These are phyloP conservation scores for Carassius carassius DNA, from an alignment of 2,113 vertebrate genomes.

Conservation along the genomic window DNA sequence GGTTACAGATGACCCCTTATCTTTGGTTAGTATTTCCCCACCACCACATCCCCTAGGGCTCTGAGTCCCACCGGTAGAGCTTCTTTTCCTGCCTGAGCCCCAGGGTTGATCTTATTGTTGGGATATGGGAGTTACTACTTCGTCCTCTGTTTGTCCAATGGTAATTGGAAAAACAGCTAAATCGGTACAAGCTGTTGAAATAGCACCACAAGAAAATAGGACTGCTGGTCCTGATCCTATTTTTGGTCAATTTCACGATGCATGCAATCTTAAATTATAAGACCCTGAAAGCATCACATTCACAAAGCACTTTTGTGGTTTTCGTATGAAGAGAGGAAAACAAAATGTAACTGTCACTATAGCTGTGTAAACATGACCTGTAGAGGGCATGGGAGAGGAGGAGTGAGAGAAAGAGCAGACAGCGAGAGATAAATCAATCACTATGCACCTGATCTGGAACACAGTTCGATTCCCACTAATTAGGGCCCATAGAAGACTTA, in stretches of 20 bases:
- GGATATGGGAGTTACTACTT: slow-evolving; percentile 61
- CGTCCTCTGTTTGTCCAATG: slow-evolving; percentile 68
- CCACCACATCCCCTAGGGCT: not conserved
- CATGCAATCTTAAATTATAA: slow-evolving; percentile 1
- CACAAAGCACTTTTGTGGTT: slow-evolving; percentile 1
- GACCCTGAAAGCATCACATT: not conserved
- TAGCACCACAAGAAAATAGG: slow-evolving; percentile 65
- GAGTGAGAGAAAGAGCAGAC: slow-evolving; percentile 44
- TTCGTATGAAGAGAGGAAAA: not conserved
- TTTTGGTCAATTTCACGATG: slow-evolving; percentile 48
- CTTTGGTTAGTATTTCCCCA: slow-evolving; percentile 3
- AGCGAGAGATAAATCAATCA: slow-evolving; percentile 64
- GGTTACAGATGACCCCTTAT: slow-evolving; percentile 4
- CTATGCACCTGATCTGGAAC: slow-evolving; percentile 60
- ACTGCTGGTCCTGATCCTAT: slow-evolving; percentile 48
- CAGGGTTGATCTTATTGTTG: slow-evolving; percentile 64
- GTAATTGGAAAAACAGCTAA: slow-evolving; percentile 60
- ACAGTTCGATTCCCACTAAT: slow-evolving; percentile 69
- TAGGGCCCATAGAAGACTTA: slow-evolving; percentile 67
- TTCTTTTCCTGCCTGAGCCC: slow-evolving; percentile 66
- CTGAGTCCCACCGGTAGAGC: not conserved
- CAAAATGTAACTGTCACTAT: not conserved
- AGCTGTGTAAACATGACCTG: not conserved
- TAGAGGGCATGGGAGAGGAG: slow-evolving; percentile 16
- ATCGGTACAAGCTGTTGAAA: slow-evolving; percentile 76